These are phyloP conservation scores for Spinibarbus caldwelli DNA, from an alignment of 2,797 vertebrate species.

Conservation along the genomic window DNA sequence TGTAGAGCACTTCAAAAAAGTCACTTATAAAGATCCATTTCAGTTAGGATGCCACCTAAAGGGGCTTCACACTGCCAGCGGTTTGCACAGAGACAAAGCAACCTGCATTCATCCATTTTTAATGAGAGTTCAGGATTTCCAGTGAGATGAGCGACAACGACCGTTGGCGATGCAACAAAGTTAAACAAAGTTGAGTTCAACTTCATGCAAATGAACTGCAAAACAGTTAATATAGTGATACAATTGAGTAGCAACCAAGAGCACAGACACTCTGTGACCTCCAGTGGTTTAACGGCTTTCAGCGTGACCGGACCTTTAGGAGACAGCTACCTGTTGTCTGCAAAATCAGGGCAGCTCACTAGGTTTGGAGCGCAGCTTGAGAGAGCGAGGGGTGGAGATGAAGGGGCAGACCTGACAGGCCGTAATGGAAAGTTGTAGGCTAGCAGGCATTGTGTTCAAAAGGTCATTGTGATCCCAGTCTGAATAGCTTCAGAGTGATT, in stretches of 20 bases:
- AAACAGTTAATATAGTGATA: not conserved
- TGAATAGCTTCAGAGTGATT: conserved; percentile 73
- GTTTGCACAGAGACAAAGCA: conserved; percentile 2
- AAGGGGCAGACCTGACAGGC: conserved; percentile 56
- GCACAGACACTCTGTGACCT: not conserved
- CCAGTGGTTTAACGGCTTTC: not conserved
- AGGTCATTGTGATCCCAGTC: conserved; percentile 68
- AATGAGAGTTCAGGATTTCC: conserved; percentile 18
- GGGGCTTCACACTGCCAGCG: not conserved
- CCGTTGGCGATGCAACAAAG: not conserved
- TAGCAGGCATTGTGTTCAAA: conserved; percentile 68
- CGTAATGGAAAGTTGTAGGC: conserved; percentile 72
- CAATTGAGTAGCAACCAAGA: conserved; percentile 8
- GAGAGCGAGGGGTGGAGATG: conserved; percentile 1
- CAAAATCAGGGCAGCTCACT: not conserved
- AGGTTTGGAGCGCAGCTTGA: conserved; percentile 44
- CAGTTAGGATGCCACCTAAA: not conserved
- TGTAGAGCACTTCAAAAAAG: not conserved
- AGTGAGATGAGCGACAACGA: not conserved
- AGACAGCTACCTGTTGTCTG: not conserved
- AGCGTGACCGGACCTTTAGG: not conserved
- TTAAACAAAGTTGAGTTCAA: conserved; percentile 1
- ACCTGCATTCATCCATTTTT: conserved; percentile 21
- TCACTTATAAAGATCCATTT: not conserved
- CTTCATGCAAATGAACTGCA: not conserved